These are phyloP conservation scores for Danionella cerebrum DNA, from an alignment of 2,113 vertebrate species.

Conservation along the genomic window DNA sequence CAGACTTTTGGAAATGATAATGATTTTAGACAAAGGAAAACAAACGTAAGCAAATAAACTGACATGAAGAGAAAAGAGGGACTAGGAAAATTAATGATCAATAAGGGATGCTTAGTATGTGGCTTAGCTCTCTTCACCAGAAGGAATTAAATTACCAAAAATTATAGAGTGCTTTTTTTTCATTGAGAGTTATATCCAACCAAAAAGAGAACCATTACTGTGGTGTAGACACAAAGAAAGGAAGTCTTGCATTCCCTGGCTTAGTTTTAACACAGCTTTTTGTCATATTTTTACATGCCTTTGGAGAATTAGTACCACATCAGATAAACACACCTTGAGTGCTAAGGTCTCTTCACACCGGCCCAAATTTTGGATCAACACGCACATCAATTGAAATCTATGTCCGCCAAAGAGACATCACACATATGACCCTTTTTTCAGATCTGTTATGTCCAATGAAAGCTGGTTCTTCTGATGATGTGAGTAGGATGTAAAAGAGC, in stretches of 20 bases:
- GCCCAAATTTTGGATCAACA: too few species aligned
- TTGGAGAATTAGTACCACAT: constrained; percentile 29
- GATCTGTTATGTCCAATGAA: too few species aligned
- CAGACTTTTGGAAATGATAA: constrained; percentile 36
- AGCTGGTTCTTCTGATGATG: too few species aligned
- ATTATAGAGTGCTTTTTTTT: constrained; percentile 54
- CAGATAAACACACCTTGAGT: neutral
- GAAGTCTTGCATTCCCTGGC: constrained; percentile 7
- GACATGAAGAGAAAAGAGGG: constrained; percentile 23
- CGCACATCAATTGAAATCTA: too few species aligned
- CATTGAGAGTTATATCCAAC: constrained; percentile 55
- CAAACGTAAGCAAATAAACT: constrained; percentile 32
- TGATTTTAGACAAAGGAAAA: constrained; percentile 36
- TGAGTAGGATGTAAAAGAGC: too few species aligned
- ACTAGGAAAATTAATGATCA: constrained; percentile 40
- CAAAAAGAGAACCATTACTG: constrained; percentile 51
- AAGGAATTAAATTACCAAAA: constrained; percentile 44
- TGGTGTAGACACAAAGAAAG: constrained; percentile 50
- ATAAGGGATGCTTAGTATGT: constrained; percentile 36
- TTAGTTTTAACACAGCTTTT: constrained; percentile 27
- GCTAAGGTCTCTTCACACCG: too few species aligned
- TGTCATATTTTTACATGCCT: constrained; percentile 43
- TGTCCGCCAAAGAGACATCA: too few species aligned
- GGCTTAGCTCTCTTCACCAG: constrained; percentile 22
- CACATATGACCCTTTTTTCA: too few species aligned